Base-by-base conservation (phyloP, 1,140 invertebrate species). In the Oreohelix idahoensis region DNA sequence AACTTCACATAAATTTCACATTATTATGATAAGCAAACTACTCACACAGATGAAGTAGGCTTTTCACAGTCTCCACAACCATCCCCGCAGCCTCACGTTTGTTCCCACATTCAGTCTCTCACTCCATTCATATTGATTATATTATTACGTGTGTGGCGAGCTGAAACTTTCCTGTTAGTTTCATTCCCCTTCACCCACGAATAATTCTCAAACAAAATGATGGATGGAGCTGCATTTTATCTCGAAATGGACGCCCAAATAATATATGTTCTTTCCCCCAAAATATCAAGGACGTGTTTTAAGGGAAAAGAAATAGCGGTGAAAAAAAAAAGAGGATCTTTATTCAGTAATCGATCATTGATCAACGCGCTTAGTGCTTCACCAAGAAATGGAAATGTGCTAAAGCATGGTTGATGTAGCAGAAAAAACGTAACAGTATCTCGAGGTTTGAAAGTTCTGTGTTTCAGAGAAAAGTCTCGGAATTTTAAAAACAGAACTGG, bases 61-160 rank as follows among this genome's bases (percentile, higher is more conserved):
- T n/a, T n/a, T n/a, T n/a, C n/a, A n/a, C n/a, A n/a, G n/a, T n/a
- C 45, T 17, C 45, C 45, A 49, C 8, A 58, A 58, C 53, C 4
- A 58, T 23, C 53, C 15, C 4, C 45, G 17, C 53, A 58, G 53
- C 53, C 20, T 58, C 53, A 49, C 45, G 17, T 32, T 32, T 66
- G 23, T 2, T 2, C n/a, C 63, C 8, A 66, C n/a, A 32, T 32
- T 11, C 63, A 66, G 32, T 32, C 51, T 66, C 63, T 66, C 63
- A 29, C 5, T 66, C 29, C 29, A 66, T 66, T 66, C 29, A 29
- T 66, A 66, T 66, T 66, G 63, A 66, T 66, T 66, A 66, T 66
- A 66, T 66, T 66, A 32, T 32, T 66, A 66, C 53, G 53, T 32
- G 4, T 66, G n/a, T 66, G 11, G 63, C 53, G 1, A n/a, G n/a